Percentiles rank a stretch among this genome's conserved stretches.
Conservation (phyloP, 2,888 invertebrate genomes). For the Caenorhabditis angaria region DNA sequence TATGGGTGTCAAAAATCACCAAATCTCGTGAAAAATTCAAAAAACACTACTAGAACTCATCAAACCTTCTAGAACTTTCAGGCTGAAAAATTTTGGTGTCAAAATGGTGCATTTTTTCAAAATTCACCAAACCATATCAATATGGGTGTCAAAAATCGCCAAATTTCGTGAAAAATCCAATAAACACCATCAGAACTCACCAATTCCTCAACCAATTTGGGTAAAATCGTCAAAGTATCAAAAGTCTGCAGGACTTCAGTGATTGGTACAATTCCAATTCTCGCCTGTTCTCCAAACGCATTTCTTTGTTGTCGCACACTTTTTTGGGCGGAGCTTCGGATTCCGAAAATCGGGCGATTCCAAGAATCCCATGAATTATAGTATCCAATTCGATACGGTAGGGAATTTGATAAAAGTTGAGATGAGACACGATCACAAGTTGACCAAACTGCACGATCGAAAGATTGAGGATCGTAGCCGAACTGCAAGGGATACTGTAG, state of each 20-base stretch:
- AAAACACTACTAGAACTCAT: too few species aligned
- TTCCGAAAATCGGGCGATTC: constrained; percentile 32
- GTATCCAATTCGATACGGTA: constrained; percentile 57
- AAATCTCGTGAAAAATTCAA: too few species aligned
- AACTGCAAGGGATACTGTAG: too few species aligned
- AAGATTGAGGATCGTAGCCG: constrained; percentile 26
- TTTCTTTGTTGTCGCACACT: too few species aligned
- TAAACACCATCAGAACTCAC: constrained; percentile 21
- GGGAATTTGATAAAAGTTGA: constrained; percentile 29
- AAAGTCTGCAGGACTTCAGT: constrained; percentile 57
- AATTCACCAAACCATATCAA: too few species aligned
- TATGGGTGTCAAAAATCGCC: too few species aligned
- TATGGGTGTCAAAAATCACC: too few species aligned
- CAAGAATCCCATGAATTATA: constrained; percentile 58
- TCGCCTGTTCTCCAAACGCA: constrained; percentile 19
- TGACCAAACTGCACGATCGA: constrained; percentile 35
- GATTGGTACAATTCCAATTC: constrained; percentile 56
- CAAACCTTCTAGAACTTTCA: too few species aligned
- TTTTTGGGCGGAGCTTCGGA: too few species aligned
- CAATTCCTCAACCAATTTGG: constrained; percentile 38
- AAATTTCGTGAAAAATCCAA: background rate
- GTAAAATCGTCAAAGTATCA: constrained; percentile 58
- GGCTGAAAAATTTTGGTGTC: too few species aligned
- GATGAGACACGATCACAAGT: constrained; percentile 47
- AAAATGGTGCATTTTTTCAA: too few species aligned